These are phyloP conservation scores for Osmerus eperlanus DNA, from an alignment of 2,113 vertebrate genomes.

Conservation along the genomic window DNA sequence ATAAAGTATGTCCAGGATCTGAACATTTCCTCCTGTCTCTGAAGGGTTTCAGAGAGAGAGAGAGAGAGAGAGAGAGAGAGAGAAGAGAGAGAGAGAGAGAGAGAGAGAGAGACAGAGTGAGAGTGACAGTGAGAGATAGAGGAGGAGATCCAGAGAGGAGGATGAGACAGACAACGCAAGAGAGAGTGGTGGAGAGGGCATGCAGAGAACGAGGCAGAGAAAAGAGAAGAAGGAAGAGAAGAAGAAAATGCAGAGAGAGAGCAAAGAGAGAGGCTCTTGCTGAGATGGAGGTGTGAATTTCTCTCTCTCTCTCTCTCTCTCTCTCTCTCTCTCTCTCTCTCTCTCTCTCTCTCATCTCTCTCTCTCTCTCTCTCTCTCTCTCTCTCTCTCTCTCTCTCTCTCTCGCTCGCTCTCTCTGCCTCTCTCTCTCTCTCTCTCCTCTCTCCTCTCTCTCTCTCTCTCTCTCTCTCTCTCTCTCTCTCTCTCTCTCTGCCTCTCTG, in stretches of 20 bases:
- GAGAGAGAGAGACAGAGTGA: neutral
- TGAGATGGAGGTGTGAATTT: neutral
- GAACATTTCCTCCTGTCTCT: no score
- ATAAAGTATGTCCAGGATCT: no score
- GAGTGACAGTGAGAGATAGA: neutral
- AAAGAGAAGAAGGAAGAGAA: no score
- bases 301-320: no score
- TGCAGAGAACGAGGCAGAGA: neutral
- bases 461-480: neutral
- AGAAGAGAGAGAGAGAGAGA: conserved; percentile 1
- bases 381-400: neutral
- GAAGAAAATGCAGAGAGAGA: no score
- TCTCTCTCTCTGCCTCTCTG: neutral
- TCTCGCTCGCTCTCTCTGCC: neutral
- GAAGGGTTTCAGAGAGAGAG: neutral
- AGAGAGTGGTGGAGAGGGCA: neutral
- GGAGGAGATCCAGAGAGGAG: no score
- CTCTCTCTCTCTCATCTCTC: neutral
- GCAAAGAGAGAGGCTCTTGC: neutral
- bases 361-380: neutral
- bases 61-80: neutral
- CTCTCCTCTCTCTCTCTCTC: no score
- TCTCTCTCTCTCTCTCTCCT: neutral
- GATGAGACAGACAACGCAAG: no score
- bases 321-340: no score